Conservation (phyloP, 2,888 invertebrate species). For the Auanema freiburgensis region DNA sequence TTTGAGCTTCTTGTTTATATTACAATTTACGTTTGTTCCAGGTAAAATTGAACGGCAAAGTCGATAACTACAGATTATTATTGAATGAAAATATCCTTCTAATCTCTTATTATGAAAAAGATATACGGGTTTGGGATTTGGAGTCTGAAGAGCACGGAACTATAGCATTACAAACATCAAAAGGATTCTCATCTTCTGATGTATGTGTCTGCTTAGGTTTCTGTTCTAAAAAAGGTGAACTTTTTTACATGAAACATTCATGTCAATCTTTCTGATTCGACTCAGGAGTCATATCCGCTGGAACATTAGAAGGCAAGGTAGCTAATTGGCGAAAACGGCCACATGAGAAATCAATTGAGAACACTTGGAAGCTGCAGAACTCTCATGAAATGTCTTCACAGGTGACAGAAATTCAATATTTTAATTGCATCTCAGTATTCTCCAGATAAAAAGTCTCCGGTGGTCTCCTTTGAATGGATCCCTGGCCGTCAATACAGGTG, state of each 20-base stretch:
- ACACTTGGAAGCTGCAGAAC: slow-evolving; percentile 31
- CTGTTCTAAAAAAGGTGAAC: not conserved
- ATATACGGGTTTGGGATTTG: slow-evolving; percentile 81
- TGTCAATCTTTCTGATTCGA: not conserved
- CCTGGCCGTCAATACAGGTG: slow-evolving; percentile 68
- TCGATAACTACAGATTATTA: slow-evolving; percentile 40
- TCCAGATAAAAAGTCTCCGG: slow-evolving; percentile 42
- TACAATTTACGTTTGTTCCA: slow-evolving; percentile 48
- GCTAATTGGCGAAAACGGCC: slow-evolving; percentile 55
- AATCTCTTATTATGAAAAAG: slow-evolving; percentile 26
- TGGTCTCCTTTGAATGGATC: slow-evolving; percentile 59
- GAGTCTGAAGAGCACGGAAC: slow-evolving; percentile 89
- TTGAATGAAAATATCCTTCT: slow-evolving; percentile 30
- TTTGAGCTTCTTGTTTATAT: not conserved
- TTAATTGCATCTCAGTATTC: not conserved
- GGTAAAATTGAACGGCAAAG: slow-evolving; percentile 78
- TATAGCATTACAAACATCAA: slow-evolving; percentile 66
- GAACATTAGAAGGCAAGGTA: slow-evolving; percentile 49
- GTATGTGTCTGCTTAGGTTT: slow-evolving; percentile 6
- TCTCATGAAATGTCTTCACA: slow-evolving; percentile 22
- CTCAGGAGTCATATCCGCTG: slow-evolving; percentile 57
- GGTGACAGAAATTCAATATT: slow-evolving; percentile 12
- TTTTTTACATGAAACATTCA: not conserved
- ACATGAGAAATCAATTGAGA: slow-evolving; percentile 21
- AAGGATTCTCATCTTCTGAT: slow-evolving; percentile 13